Percentiles rank a stretch among this genome's conserved stretches.
These are phyloP conservation scores for Epizoanthus stellaris DNA, from an alignment of 92 coral and sea anemone species.

Conservation along the genomic window DNA sequence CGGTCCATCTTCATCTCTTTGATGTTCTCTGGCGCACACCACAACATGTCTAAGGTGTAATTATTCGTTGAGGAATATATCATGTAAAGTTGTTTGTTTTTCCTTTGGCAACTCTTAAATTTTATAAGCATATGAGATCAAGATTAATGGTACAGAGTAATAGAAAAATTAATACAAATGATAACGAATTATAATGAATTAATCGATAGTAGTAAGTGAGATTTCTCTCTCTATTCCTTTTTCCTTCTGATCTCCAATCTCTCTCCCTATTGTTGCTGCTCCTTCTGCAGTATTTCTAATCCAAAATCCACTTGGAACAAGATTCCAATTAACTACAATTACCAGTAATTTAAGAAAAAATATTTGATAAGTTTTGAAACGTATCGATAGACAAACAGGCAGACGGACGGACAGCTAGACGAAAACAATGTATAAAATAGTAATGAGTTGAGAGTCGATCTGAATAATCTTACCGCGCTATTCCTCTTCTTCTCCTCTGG, in stretches of 20 bases:
- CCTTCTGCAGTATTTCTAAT: not conserved
- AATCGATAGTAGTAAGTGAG: too few relatives aligned
- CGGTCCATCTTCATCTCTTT: constrained; percentile 76
- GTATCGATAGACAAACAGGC: too few relatives aligned
- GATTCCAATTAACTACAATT: too few relatives aligned
- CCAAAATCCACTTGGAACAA: too few relatives aligned
- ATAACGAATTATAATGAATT: not conserved
- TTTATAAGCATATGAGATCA: not conserved
- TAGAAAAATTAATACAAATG: not conserved
- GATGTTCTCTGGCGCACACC: constrained; percentile 95
- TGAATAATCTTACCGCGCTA: constrained; percentile 52
- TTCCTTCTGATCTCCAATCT: not conserved
- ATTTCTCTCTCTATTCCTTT: too few relatives aligned
- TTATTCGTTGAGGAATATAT: not conserved
- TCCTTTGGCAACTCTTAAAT: not conserved
- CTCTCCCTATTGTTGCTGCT: not conserved
- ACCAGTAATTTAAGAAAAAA: too few relatives aligned
- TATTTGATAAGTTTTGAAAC: too few relatives aligned
- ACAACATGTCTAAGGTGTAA: constrained; percentile 73
- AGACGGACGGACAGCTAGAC: too few relatives aligned
- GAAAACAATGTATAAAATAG: too few relatives aligned
- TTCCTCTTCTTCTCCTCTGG: constrained; percentile 69
- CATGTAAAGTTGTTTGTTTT: too few relatives aligned
- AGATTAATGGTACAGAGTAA: too few relatives aligned
- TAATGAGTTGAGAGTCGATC: too few relatives aligned